phyloP scores from a whole-genome alignment of 2,113 vertebrate species.

The Pachypanchax playfairii region DNA sequence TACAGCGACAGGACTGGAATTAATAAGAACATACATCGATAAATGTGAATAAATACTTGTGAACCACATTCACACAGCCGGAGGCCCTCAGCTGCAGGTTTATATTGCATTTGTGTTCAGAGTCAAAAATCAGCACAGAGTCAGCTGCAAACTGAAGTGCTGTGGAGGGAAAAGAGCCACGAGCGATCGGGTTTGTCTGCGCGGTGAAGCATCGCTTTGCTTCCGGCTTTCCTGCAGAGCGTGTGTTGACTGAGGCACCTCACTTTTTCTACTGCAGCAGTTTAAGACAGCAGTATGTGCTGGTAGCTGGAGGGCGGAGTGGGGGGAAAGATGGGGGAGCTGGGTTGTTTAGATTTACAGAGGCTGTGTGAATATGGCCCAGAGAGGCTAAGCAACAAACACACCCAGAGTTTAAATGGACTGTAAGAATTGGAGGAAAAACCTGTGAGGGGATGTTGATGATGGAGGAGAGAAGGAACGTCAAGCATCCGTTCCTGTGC shows the following conservation, averaged over 20 bases:
- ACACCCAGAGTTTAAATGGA: slow-evolving; percentile 74
- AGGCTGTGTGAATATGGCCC: slow-evolving; percentile 70
- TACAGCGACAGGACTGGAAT: slow-evolving; percentile 80
- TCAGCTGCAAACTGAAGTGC: slow-evolving; percentile 3
- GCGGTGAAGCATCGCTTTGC: slow-evolving; percentile 21
- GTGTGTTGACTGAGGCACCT: slow-evolving; percentile 25
- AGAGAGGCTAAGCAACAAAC: slow-evolving; percentile 77
- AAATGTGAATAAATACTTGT: slow-evolving; percentile 76
- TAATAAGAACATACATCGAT: slow-evolving; percentile 80
- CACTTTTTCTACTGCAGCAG: slow-evolving; percentile 26
- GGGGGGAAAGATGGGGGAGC: background rate
- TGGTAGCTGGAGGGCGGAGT: background rate
- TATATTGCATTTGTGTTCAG: slow-evolving; percentile 6
- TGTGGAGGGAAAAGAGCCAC: slow-evolving; percentile 13
- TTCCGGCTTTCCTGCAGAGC: slow-evolving; percentile 11
- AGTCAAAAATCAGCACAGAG: slow-evolving; percentile 5
- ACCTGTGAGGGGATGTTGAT: slow-evolving; percentile 72
- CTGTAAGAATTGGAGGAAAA: slow-evolving; percentile 47
- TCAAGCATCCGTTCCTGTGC: slow-evolving; percentile 32
- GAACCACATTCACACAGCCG: slow-evolving; percentile 68
- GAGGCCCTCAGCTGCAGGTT: slow-evolving; percentile 22
- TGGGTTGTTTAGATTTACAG: slow-evolving; percentile 27
- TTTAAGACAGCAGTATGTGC: slow-evolving; percentile 17
- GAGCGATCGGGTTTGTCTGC: slow-evolving; percentile 11
- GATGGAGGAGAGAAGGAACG: slow-evolving; percentile 47